phyloP scores from a whole-genome alignment of 2,113 vertebrate genomes.

The Alectura lathami region DNA sequence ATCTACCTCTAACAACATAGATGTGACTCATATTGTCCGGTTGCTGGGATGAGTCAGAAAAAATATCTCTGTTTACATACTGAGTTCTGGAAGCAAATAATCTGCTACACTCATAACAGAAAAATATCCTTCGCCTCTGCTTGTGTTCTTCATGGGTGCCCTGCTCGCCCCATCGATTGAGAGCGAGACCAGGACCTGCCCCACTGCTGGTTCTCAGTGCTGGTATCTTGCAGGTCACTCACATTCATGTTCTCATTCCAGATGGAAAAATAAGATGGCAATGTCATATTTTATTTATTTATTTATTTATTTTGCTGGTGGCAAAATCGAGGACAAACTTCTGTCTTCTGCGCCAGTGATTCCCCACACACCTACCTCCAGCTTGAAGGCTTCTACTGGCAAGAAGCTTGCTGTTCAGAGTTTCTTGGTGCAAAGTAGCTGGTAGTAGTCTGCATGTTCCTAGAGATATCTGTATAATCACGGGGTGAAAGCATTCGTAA shows the following conservation, averaged over 20 bases:
- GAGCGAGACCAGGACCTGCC: not conserved
- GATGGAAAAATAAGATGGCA: not conserved
- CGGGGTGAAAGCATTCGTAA: not conserved
- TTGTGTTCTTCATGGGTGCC: not conserved
- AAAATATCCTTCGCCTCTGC: not conserved
- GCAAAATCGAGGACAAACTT: not conserved
- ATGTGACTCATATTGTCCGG: not conserved
- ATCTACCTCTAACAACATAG: not conserved
- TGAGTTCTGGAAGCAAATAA: not conserved
- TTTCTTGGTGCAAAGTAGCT: not conserved
- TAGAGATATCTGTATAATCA: not conserved
- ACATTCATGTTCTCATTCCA: not conserved
- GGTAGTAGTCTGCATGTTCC: not conserved
- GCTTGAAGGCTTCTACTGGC: not conserved
- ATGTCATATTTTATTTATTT: fast-evolving
- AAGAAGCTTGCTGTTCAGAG: not conserved
- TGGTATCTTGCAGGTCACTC: not conserved
- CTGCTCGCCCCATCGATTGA: not conserved
- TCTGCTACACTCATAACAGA: not conserved
- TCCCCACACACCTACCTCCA: too few relatives aligned
- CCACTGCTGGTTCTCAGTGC: fast-evolving
- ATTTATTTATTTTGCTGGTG: not conserved
- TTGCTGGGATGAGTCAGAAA: not conserved
- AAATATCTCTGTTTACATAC: not conserved
- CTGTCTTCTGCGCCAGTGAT: not conserved